Base-by-base conservation (phyloP, 2,113 vertebrate species). In the Notothenia coriiceps region DNA sequence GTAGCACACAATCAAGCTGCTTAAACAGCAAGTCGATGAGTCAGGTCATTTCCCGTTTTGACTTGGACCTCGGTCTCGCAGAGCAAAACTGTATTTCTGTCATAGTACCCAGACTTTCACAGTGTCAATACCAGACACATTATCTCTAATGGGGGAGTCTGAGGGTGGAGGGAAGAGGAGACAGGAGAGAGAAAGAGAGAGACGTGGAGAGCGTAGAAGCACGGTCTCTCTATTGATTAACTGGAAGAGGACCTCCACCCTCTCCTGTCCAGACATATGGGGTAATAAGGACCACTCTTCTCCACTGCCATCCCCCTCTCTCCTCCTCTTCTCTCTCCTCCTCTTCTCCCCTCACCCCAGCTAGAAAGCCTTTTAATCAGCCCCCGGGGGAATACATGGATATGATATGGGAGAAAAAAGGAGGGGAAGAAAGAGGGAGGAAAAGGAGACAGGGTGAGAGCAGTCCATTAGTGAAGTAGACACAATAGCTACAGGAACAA, bases 311-410 rank as follows among this genome's bases (percentile, higher is more conserved):
- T 9, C 54, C 68, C 67, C 64, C 73, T 72, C 2, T 70, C 25
- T n/a, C 55, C 59, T 49, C 44, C 59, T 54, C 67, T 47, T 35
- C 73, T 62, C 55, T 67, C 70, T 57, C 69, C 61, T 40, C 77
- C 82, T 77, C 70, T 59, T 74, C 82, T 90, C 70, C 79, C 83
- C 82, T 74, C 84, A 80, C 82, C 83, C 74, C 50, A 59, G 76
- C 87, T 86, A 87, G 89, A 94, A 86, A 93, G 88, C 90, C 88
- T 93, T 93, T 93, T 94, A 94, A 94, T 93, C 93, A 93, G 91
- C 76, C 74, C 93, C 86, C 50, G 0, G 22, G 90, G 90, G 93
- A 86, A 89, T 83, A 90, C 92, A 91, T 90, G 82, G 85, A 93
- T 91, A 91, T 93, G 91, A 92, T 93, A 89, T 90, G 88, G 86